Evolutionary conservation across 2,888 invertebrate genomes (phyloP).

Genomic region (Phrixothrix hirtus): DNA sequence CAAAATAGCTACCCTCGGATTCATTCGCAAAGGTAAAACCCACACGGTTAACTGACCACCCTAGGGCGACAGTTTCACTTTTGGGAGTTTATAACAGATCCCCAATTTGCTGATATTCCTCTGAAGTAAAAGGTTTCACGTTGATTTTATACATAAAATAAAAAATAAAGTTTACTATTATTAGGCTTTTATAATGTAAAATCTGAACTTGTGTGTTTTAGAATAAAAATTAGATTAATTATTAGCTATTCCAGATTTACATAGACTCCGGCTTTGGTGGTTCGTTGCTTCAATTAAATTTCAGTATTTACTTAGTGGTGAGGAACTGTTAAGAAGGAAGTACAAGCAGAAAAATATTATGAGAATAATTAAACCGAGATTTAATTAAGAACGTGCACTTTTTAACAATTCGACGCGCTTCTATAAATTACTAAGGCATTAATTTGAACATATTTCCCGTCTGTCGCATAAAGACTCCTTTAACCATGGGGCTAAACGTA

Average conservation of each 20-base stretch:
- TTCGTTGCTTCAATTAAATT: constrained; percentile 24
- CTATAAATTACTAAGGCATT: constrained; percentile 31
- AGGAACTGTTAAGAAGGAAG: constrained; percentile 19
- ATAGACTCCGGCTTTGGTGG: no score
- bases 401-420: constrained; percentile 30
- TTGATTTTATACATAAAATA: not conserved
- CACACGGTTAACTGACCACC: constrained; percentile 22
- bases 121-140: not conserved
- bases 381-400: constrained; percentile 34
- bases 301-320: constrained; percentile 24
- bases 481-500: constrained; percentile 27
- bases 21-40: constrained; percentile 20
- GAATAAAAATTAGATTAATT: no score
- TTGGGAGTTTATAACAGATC: constrained; percentile 15
- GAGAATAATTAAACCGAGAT: constrained; percentile 33
- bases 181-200: no score
- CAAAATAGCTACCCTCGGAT: constrained; percentile 16
- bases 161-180: no score
- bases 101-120: constrained; percentile 7
- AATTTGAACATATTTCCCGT: constrained; percentile 21
- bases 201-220: no score
- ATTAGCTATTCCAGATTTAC: no score
- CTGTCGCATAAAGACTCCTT: constrained; percentile 11
- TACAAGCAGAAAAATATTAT: constrained; percentile 28
- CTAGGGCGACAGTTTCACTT: constrained; percentile 20